Conservation (phyloP, 2,888 invertebrate genomes). For the Apocheima hispidaria region DNA sequence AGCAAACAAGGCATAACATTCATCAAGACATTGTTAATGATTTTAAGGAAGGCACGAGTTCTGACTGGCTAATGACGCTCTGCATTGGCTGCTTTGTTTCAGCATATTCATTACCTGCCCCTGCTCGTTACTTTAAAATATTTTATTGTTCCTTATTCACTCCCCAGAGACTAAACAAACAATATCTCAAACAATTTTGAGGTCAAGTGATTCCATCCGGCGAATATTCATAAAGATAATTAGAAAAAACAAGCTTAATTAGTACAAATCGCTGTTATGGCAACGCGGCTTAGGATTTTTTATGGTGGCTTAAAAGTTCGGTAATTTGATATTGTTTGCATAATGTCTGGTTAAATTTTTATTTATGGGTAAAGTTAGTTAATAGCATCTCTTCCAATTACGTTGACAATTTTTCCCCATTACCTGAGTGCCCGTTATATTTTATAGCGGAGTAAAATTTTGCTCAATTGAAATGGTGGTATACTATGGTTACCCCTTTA, state of each 20-base stretch:
- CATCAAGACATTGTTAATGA: slow-evolving; percentile 78
- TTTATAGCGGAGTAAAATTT: slow-evolving; percentile 10
- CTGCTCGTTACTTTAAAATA: slow-evolving; percentile 69
- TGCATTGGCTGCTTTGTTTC: slow-evolving; percentile 76
- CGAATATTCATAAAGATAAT: slow-evolving; percentile 68
- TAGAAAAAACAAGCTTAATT: slow-evolving; percentile 68
- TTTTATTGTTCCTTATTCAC: slow-evolving; percentile 66
- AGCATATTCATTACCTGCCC: slow-evolving; percentile 81
- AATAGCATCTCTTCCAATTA: slow-evolving; percentile 29
- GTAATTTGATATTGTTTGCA: slow-evolving; percentile 32
- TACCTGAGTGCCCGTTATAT: slow-evolving; percentile 20
- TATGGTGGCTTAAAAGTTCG: slow-evolving; percentile 32
- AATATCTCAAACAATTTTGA: slow-evolving; percentile 77
- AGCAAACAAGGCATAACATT: slow-evolving; percentile 64
- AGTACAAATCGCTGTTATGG: slow-evolving; percentile 55
- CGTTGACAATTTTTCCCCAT: slow-evolving; percentile 24
- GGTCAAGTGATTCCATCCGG: slow-evolving; percentile 70
- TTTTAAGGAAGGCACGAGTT: slow-evolving; percentile 74
- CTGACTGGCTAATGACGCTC: slow-evolving; percentile 79
- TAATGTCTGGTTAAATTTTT: slow-evolving; percentile 31
- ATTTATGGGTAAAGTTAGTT: slow-evolving; percentile 30
- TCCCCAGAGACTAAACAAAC: slow-evolving; percentile 71
- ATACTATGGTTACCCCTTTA: background rate
- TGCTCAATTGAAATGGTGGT: slow-evolving; percentile 1
- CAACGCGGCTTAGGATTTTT: slow-evolving; percentile 43